Evolutionary conservation across 2,888 invertebrate species (phyloP).

Genomic region (Pseudococcus longispinus): DNA sequence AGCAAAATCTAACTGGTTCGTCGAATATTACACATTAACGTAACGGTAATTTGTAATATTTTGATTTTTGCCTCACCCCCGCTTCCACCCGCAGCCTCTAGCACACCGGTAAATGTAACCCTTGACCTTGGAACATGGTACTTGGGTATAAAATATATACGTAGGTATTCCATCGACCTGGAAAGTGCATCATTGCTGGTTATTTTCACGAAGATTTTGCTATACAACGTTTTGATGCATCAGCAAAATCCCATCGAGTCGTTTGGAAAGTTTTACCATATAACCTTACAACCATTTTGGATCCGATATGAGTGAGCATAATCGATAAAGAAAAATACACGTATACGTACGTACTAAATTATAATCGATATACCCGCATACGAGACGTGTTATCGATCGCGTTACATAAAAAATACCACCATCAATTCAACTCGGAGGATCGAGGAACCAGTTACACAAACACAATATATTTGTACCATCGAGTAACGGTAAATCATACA

Average conservation of each 20-base stretch:
- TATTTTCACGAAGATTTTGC: neutral
- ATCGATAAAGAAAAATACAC: neutral
- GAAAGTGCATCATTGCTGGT: neutral
- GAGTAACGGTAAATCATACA: conserved; percentile 20
- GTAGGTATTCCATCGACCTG: conserved; percentile 1
- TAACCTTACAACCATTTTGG: neutral
- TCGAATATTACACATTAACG: conserved; percentile 29
- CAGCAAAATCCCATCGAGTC: neutral
- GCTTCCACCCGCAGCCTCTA: neutral
- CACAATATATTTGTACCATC: neutral
- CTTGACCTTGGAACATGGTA: conserved; percentile 17
- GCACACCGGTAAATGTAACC: neutral
- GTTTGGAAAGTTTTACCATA: neutral
- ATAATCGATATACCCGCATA: neutral
- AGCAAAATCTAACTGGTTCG: conserved; percentile 28
- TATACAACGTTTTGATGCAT: neutral
- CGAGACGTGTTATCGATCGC: neutral
- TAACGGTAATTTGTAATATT: conserved; percentile 41
- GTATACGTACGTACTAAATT: neutral
- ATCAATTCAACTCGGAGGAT: neutral
- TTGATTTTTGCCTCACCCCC: neutral
- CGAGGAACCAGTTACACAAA: conserved; percentile 4
- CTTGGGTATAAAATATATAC: neutral
- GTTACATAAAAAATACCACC: neutral
- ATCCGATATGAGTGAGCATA: neutral